phyloP scores from a whole-genome alignment of 2,797 vertebrate genomes.

The Leucoraja ocellata region DNA sequence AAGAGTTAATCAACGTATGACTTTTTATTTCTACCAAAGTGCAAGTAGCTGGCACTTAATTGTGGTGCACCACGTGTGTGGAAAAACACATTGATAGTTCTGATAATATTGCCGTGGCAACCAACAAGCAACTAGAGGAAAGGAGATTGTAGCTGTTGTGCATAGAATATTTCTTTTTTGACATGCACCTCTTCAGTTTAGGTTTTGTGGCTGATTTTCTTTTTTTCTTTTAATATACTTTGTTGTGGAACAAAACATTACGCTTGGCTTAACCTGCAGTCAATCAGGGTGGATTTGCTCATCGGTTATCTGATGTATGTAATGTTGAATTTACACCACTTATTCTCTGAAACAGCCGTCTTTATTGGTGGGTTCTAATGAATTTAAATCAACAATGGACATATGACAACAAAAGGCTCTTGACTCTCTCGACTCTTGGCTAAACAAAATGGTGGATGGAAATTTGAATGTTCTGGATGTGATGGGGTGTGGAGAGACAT shows the following conservation, averaged over 20 bases:
- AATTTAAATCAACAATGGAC: background rate
- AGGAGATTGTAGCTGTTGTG: constrained; percentile 54
- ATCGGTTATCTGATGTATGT: background rate
- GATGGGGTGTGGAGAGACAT: background rate
- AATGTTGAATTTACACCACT: constrained; percentile 47
- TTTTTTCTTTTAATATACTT: constrained; percentile 20
- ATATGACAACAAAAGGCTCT: too few species aligned
- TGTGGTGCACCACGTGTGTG: constrained; percentile 46
- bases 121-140: constrained; percentile 82
- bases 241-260: background rate
- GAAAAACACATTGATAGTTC: constrained; percentile 74
- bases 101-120: constrained; percentile 87
- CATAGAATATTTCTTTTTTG: constrained; percentile 42
- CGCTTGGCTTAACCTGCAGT: constrained; percentile 9
- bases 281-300: background rate
- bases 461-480: background rate
- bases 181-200: constrained; percentile 44
- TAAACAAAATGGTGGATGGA: background rate
- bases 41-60: background rate
- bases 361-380: background rate
- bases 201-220: constrained; percentile 46
- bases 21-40: background rate
- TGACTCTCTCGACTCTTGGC: too few species aligned
- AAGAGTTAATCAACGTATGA: background rate
- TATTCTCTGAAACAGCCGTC: background rate